phyloP scores from a whole-genome alignment of 1,140 invertebrate genomes.

The Chrysomallon squamiferum region DNA sequence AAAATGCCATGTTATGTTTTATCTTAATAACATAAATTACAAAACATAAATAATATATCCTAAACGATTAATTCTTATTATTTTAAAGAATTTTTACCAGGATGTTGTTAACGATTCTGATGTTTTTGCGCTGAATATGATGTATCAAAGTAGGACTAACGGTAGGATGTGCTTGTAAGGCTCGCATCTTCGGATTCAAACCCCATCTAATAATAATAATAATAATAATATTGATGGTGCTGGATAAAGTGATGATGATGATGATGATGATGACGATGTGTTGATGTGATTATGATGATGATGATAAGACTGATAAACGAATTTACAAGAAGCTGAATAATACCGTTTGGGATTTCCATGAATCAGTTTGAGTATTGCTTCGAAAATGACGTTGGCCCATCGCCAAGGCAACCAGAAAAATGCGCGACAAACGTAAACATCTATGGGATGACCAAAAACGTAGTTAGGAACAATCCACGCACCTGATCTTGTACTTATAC shows the following conservation, averaged over 20 bases:
- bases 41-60: no score
- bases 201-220: conserved; percentile 55
- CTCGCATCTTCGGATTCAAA: conserved; percentile 59
- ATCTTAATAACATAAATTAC: no score
- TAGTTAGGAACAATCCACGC: conserved; percentile 60
- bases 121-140: conserved; percentile 55
- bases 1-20: no score
- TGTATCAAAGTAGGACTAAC: conserved; percentile 58
- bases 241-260: no score
- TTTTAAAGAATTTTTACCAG: no score
- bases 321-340: no score
- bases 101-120: conserved; percentile 54
- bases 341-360: conserved; percentile 53
- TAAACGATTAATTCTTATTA: no score
- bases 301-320: no score
- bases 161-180: conserved; percentile 57
- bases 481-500: conserved; percentile 56
- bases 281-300: no score
- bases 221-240: not conserved
- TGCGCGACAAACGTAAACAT: conserved; percentile 52
- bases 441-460: conserved; percentile 51
- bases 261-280: no score
- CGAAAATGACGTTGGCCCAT: conserved; percentile 43
- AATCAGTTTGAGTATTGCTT: conserved; percentile 43
- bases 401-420: conserved; percentile 50